Evolutionary conservation across 2,888 invertebrate genomes (phyloP), one percentile per base, ranked within the genome.

Genomic region (Calameuta pallipes): DNA sequence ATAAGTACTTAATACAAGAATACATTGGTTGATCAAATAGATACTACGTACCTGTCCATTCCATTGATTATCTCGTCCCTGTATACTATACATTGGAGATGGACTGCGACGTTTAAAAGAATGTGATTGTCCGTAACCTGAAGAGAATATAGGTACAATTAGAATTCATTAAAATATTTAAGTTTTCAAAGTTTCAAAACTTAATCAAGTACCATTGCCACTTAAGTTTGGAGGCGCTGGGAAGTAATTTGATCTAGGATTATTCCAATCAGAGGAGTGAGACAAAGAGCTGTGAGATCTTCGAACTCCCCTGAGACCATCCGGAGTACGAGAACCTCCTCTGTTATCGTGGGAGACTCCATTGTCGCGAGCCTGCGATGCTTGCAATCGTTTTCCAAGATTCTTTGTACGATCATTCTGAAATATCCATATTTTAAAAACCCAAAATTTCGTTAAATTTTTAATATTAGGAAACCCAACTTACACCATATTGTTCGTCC

Each of bases 71-170:
- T 91, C 88, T 69, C 86, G 85, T 68, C 75, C 75, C 80, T 87
- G 87, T 23, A 85, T 75, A 30, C 83, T 82, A 68, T 85, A 90
- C 85, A 91, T 82, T 33, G 91, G 90, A 56, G 90, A 89, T 37
- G 90, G 89, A 83, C 90, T 91, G 69, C 89, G 87, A 36, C 89
- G 88, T 82, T 89, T 90, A 37, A 86, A 89, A 73, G 85, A 81
- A 79, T 82, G 86, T 9, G 85, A 37, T 75, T 86, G 88, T 70
- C 83, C 83, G 76, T 84, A 87, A 15, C 80, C 88, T 88, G 74
- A 11, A 79, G 81, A 76, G 76, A 68, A 37, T 81, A 2, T 71
- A n/a, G n/a, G n/a, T n/a, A 71, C 31, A 11, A 33, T 34, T 31
- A 13, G 12, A 71, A 31, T 31, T 2, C 31, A 4, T 71, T 33